Base-by-base conservation (phyloP, 1,140 invertebrate genomes). In the Heliconius melpomene region DNA sequence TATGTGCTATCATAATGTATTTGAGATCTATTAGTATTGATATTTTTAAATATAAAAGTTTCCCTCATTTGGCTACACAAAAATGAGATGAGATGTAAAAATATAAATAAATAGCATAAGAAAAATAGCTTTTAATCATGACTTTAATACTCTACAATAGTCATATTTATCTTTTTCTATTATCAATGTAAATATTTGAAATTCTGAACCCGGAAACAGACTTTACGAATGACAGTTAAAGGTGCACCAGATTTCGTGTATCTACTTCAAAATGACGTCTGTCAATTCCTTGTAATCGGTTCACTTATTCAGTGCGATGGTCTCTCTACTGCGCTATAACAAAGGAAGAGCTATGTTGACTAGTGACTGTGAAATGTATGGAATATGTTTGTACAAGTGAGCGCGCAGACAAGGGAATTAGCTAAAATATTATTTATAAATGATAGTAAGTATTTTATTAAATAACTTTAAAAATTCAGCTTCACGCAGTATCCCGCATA, bases 221-320 rank as follows among this genome's bases (percentile, higher is more conserved):
- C 23, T 29, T 13, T 66, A 29, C 26, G 23, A 66, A 13, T 26
- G 9, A 66, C 26, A 13, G 5, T 29, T 60, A 60, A 60, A n/a
- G n/a, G 54, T 3, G 54, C 54, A 23, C 54, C 54, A 60, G 20
- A 20, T 60, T 60, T 26, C 54, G n/a, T 66, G 26, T 66, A 23
- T 23, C 54, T 57, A 66, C 26, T 66, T 66, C 60, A 66, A 66
- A 26, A 66, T 66, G 60, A 66, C 60, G 60, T 29, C 60, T 66
- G 60, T 66, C 60, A 66, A 26, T 66, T 66, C 23, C 29, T 29
- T 66, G 11, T 66, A 66, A 66, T 66, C 60, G 60, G 60, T 66
- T 66, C 60, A 66, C 60, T 66, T 26, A 66, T 66, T 23, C 60
- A 29, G 60, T 26, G 16, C 16, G 13, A 26, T 26, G 23, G 11